Evolutionary conservation across 1,140 invertebrate species (phyloP), one percentile per base, ranked within the genome.

Genomic region (Drosophila sturtevanti): DNA sequence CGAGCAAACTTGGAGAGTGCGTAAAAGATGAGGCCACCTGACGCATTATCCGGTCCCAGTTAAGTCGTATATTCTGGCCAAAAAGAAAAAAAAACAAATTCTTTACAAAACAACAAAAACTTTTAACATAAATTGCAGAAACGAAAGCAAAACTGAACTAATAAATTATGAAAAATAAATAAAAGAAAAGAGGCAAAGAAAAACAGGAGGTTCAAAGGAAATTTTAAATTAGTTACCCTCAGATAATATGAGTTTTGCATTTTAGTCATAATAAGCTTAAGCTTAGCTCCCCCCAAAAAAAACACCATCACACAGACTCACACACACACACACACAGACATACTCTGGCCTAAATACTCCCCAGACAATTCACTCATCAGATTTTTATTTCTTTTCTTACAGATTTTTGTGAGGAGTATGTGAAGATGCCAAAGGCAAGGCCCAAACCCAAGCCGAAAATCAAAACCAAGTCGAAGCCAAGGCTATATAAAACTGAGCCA

Each of bases 81-180:
- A 31, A 31, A 31, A n/a, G 3, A n/a, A 38, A 2, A 38, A 51
- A 51, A 21, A 22, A 51, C 21, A 51, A n/a, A n/a, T n/a, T n/a
- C n/a, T n/a, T n/a, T n/a, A n/a, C n/a, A 21, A 5, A 11, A 21
- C 3, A 52, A 24, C 44, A 51, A 2, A 31, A 31, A 55, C 31
- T 24, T 55, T 55, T 55, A 55, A 34, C 41, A 48, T 31, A 55
- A 55, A 55, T 11, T 55, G 24, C 9, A n/a, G 21, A 63, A 35
- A 48, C 41, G 51, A 51, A 66, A 54, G 48, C 35, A 14, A 38
- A 68, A 48, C 18, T 73, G 69, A 58, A 61, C 70, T 48, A 64
- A 86, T 86, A 77, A 75, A 86, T 86, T 78, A 86, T 78, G 69
- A 67, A 86, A 63, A 65, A 48, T 48, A 48, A 48, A 48, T 48